Conservation (phyloP, 2,888 invertebrate genomes). For the Lasioglossum marginatum region DNA sequence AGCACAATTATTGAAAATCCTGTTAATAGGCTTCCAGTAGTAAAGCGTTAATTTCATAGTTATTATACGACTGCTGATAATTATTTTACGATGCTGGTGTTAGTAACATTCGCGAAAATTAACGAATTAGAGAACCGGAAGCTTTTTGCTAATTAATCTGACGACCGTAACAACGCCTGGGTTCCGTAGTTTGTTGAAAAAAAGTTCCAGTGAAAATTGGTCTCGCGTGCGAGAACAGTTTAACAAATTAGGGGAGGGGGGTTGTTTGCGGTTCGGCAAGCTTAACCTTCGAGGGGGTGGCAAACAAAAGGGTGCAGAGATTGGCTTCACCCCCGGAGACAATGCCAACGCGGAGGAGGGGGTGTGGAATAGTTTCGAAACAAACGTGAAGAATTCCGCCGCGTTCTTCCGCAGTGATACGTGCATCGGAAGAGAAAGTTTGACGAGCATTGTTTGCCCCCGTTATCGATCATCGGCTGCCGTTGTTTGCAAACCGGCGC, state of each 20-base stretch:
- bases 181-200: neutral
- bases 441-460: slow-evolving; percentile 49
- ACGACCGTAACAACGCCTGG: neutral
- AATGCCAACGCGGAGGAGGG: slow-evolving; percentile 4
- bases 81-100: neutral
- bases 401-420: slow-evolving; percentile 45
- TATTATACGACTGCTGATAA: neutral
- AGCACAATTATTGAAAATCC: too few species aligned
- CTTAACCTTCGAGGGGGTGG: neutral
- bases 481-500: slow-evolving; percentile 42
- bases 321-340: neutral
- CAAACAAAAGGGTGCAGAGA: slow-evolving; percentile 4
- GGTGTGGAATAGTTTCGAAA: slow-evolving; percentile 27
- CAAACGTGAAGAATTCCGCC: slow-evolving; percentile 6
- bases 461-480: slow-evolving; percentile 46
- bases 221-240: neutral
- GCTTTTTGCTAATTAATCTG: neutral
- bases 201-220: neutral
- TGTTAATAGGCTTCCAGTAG: too few species aligned
- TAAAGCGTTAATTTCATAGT: neutral
- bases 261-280: slow-evolving; percentile 9
- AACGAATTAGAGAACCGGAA: neutral
- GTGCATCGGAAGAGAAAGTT: slow-evolving; percentile 40
- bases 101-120: neutral
- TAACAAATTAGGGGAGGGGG: slow-evolving; percentile 1